These are phyloP conservation scores for Leptopilina syphax DNA, from an alignment of 2,888 invertebrate genomes.

Conservation along the genomic window DNA sequence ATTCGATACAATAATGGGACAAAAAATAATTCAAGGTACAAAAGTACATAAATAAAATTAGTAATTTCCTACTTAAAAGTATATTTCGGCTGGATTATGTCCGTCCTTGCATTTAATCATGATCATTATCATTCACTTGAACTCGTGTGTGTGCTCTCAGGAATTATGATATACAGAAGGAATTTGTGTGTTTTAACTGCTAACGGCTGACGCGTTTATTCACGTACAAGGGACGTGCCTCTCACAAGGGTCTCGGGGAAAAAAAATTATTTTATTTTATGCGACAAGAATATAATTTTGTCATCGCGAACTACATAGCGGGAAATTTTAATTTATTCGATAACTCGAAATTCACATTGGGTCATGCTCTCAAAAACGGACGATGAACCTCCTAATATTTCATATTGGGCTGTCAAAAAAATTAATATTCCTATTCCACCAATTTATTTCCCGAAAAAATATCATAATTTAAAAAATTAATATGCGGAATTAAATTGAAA, in stretches of 20 bases:
- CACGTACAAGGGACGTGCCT: slow-evolving; percentile 40
- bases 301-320: slow-evolving; percentile 3
- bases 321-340: slow-evolving; percentile 36
- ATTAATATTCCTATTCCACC: too few species aligned
- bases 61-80: slow-evolving; percentile 12
- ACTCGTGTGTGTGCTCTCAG: slow-evolving; percentile 59
- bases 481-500: too few species aligned
- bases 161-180: slow-evolving; percentile 65
- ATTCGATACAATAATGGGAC: too few species aligned
- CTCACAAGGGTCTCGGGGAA: background rate
- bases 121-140: slow-evolving; percentile 62
- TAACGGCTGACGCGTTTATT: slow-evolving; percentile 51
- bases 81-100: slow-evolving; percentile 18
- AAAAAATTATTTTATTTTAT: slow-evolving; percentile 5
- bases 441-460: too few species aligned
- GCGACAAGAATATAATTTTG: slow-evolving; percentile 4
- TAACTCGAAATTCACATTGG: slow-evolving; percentile 14
- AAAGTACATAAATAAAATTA: slow-evolving; percentile 44
- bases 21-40: background rate
- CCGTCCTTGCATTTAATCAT: slow-evolving; percentile 40
- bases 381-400: slow-evolving; percentile 18
- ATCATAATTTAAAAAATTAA: too few species aligned
- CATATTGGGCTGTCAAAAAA: background rate
- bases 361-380: slow-evolving; percentile 29
- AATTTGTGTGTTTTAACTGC: slow-evolving; percentile 61